A percentile compares a stretch with the other conserved stretches of the same genome.
These are phyloP conservation scores for Amphipyra berbera DNA, from an alignment of 2,888 invertebrate genomes.

Conservation along the genomic window DNA sequence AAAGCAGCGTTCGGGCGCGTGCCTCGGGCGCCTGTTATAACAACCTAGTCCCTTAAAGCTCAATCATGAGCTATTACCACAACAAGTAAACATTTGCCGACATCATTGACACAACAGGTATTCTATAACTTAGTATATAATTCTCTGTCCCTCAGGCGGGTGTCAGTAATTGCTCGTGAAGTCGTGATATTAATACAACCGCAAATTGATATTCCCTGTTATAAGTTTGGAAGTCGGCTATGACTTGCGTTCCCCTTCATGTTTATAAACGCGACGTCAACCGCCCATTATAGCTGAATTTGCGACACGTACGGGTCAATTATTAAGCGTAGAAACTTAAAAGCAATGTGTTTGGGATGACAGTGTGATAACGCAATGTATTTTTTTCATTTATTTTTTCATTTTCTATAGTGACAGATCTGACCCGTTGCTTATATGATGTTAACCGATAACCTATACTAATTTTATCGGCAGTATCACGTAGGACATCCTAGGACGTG, in stretches of 20 bases:
- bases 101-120: not conserved
- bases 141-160: conserved; percentile 16
- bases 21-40: too few relatives aligned
- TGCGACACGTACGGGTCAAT: conserved; percentile 7
- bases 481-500: too few relatives aligned
- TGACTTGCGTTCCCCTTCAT: conserved; percentile 54
- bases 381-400: too few relatives aligned
- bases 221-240: conserved; percentile 39
- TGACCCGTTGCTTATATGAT: too few relatives aligned
- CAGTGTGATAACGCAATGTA: not conserved
- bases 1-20: too few relatives aligned
- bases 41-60: too few relatives aligned
- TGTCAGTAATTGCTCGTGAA: conserved; percentile 35
- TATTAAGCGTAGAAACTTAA: conserved; percentile 8
- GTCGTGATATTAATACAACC: conserved; percentile 40
- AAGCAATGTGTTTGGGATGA: not conserved
- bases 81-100: not conserved
- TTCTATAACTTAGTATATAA: conserved; percentile 5
- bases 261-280: conserved; percentile 35
- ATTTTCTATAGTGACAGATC: too few relatives aligned
- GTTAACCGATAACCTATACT: too few relatives aligned
- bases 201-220: conserved; percentile 62
- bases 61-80: not conserved
- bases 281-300: conserved; percentile 5
- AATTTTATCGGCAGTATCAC: too few relatives aligned